Percentiles rank a stretch among this genome's conserved stretches.
These are phyloP conservation scores for Raillietiella orientalis DNA, from an alignment of 2,888 invertebrate species.

Conservation along the genomic window DNA sequence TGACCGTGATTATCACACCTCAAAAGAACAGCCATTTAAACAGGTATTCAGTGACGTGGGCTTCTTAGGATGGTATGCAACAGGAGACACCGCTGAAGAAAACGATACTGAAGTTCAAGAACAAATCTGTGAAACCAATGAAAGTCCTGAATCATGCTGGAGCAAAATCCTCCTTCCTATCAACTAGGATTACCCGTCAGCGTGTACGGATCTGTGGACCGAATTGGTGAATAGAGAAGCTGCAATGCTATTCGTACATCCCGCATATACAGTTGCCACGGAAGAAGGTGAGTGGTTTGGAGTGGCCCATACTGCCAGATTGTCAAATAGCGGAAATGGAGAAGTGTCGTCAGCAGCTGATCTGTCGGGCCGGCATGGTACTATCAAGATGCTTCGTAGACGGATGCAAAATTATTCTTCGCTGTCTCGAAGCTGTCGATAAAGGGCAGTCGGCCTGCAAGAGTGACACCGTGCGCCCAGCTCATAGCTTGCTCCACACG, in stretches of 20 bases:
- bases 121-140: constrained; percentile 83
- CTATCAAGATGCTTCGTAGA: constrained; percentile 87
- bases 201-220: constrained; percentile 77
- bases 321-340: too few species aligned
- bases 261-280: constrained; percentile 74
- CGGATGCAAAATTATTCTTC: constrained; percentile 61
- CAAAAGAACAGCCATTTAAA: constrained; percentile 82
- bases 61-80: constrained; percentile 94
- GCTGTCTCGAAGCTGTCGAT: constrained; percentile 31
- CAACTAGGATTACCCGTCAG: constrained; percentile 69
- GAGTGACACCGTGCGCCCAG: constrained; percentile 67
- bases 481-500: constrained; percentile 64
- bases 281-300: constrained; percentile 97
- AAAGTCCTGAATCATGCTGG: too few species aligned
- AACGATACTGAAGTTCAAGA: constrained; percentile 70
- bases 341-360: constrained; percentile 46
- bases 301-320: constrained; percentile 88
- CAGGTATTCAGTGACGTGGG: constrained; percentile 97
- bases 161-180: too few species aligned
- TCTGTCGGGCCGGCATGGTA: constrained; percentile 71
- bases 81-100: constrained; percentile 47
- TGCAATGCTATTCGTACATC: constrained; percentile 70
- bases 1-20: constrained; percentile 71
- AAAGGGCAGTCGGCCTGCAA: constrained; percentile 19
- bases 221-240: constrained; percentile 68